phyloP scores from a whole-genome alignment of 2,113 vertebrate genomes.

The Uria aalge region DNA sequence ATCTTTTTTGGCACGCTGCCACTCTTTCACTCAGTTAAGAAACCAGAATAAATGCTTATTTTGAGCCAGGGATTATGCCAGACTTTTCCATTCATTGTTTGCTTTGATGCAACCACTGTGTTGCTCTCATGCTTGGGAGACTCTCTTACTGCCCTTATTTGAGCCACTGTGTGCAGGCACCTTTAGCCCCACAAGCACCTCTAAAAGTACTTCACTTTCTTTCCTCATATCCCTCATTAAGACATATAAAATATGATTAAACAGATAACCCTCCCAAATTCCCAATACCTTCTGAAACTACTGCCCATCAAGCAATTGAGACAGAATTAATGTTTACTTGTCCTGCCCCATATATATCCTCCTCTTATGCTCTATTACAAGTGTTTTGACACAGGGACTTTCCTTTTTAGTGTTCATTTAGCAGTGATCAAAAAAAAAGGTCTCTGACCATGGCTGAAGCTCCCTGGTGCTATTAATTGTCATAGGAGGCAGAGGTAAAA shows the following conservation, averaged over 20 bases:
- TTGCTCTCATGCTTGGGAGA: not conserved
- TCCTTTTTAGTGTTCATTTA: not conserved
- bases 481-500: not conserved
- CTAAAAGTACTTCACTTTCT: not conserved
- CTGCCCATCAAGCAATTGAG: not conserved
- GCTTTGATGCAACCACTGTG: not conserved
- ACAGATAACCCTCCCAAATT: not conserved
- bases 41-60: not conserved
- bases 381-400: not conserved
- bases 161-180: not conserved
- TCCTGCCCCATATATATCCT: not conserved
- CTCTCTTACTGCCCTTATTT: not conserved
- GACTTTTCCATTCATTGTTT: not conserved
- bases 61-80: not conserved
- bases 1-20: not conserved
- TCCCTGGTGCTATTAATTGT: not conserved
- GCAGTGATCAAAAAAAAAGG: not conserved
- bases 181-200: not conserved
- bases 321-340: not conserved
- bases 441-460: not conserved
- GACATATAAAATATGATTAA: not conserved
- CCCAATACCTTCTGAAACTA: not conserved
- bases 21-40: not conserved
- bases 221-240: not conserved
- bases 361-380: not conserved